Percentiles rank a stretch among this genome's conserved stretches.
These are phyloP conservation scores for Calliopum simillimum DNA, from an alignment of 2,888 invertebrate species.

Conservation along the genomic window DNA sequence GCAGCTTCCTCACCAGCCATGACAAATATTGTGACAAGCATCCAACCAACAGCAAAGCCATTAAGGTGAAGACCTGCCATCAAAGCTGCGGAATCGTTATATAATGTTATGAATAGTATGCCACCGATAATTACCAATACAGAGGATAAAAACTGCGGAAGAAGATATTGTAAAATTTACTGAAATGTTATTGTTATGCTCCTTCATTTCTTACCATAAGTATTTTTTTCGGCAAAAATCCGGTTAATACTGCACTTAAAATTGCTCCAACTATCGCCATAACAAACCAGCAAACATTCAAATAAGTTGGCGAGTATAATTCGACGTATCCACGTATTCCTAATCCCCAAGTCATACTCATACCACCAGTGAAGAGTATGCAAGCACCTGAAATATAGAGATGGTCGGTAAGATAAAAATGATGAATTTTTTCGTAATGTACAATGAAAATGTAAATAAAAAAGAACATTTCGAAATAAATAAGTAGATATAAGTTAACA, in stretches of 20 bases:
- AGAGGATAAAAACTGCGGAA: slow-evolving; percentile 46
- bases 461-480: too few relatives aligned
- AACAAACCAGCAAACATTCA: slow-evolving; percentile 58
- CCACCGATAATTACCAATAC: slow-evolving; percentile 55
- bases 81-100: slow-evolving; percentile 36
- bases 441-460: too few relatives aligned
- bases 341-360: slow-evolving; percentile 51
- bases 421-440: too few relatives aligned
- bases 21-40: slow-evolving; percentile 55
- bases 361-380: slow-evolving; percentile 58
- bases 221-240: slow-evolving; percentile 53
- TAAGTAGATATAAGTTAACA: too few relatives aligned
- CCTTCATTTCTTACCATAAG: slow-evolving; percentile 49
- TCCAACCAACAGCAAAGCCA: slow-evolving; percentile 58
- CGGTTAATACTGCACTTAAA: slow-evolving; percentile 49
- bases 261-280: slow-evolving; percentile 57
- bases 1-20: slow-evolving; percentile 56
- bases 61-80: slow-evolving; percentile 56
- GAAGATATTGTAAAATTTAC: slow-evolving; percentile 12
- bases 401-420: too few relatives aligned
- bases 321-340: slow-evolving; percentile 19
- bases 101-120: slow-evolving; percentile 46
- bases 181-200: too few relatives aligned
- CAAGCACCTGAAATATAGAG: slow-evolving; percentile 46
- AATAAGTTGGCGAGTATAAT: slow-evolving; percentile 35